Base-by-base conservation (phyloP, 1,140 invertebrate species). In the Gonioctena quinquepunctata region DNA sequence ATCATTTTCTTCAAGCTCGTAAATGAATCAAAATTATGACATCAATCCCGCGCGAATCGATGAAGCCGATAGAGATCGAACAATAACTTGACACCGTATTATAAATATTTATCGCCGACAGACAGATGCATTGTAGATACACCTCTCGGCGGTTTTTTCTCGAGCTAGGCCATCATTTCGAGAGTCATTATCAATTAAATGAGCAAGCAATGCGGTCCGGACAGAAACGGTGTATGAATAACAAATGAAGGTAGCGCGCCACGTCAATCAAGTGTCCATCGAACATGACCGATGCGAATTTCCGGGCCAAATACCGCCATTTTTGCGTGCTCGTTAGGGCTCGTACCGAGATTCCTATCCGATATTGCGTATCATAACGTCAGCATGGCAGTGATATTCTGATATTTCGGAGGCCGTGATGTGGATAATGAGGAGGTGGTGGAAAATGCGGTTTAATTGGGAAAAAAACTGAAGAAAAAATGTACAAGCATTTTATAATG, bases 171-270 rank as follows among this genome's bases (percentile, higher is more conserved):
- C 7, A 23, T 49, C 54, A 57, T 42, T 42, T 42, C 33, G 54
- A 57, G 21, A 57, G 21, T 21, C 54, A 25, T 13, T 22, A 57
- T 57, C 22, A 57, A 57, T 57, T 57, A 57, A 57, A 57, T 22
- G 25, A 22, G 54, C 25, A 57, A 57, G 54, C 54, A 57, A 22
- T 57, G 18, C 54, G 25, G 52, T 54, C 18, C 59, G 27, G 13
- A 27, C 23, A 16, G n/a, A 68, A 65, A 63, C 66, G 66, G 59
- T 56, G 61, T 56, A 71, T 69, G 66, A 74, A 71, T 68, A 74
- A 75, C 73, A 69, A 75, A 75, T 72, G 68, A 60, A 69, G 66
- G 70, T 72, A 67, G 73, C 73, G 73, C 72, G 70, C 68, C 68
- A 60, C 57, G 70, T 75, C 73, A 72, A 72, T 75, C 71, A 72